A percentile compares a stretch with the other conserved stretches of the same genome.
Conservation (phyloP, 2,797 vertebrate species). For the Nyctalus aviator region DNA sequence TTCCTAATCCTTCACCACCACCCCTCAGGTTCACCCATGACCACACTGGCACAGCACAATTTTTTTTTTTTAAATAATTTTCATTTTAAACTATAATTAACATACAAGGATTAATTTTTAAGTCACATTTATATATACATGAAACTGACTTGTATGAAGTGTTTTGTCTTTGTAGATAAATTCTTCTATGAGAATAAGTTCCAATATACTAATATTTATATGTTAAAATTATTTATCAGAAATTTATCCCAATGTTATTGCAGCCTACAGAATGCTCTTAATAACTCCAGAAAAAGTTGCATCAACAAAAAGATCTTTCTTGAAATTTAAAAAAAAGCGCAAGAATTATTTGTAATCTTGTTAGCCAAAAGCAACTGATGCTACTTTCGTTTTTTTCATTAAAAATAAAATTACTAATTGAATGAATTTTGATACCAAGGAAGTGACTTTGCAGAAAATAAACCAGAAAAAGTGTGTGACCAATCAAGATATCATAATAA, state of each 20-base stretch:
- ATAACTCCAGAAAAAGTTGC: too few species aligned
- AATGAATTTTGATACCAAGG: slow-evolving; percentile 3
- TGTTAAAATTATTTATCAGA: slow-evolving; percentile 25
- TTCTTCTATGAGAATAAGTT: not conserved
- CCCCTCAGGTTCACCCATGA: too few species aligned
- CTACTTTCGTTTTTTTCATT: not conserved
- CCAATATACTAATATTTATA: slow-evolving; percentile 26
- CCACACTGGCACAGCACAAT: too few species aligned
- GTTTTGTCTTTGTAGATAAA: slow-evolving; percentile 28
- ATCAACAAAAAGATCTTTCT: not conserved
- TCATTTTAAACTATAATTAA: not conserved
- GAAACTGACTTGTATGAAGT: not conserved
- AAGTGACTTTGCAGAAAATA: slow-evolving; percentile 14
- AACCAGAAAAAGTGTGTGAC: not conserved
- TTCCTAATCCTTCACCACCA: too few species aligned
- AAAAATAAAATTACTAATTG: slow-evolving; percentile 8
- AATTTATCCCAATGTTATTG: not conserved
- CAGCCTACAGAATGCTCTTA: not conserved
- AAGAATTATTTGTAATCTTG: not conserved
- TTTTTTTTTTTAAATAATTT: not conserved
- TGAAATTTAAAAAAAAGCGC: slow-evolving; percentile 22
- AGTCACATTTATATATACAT: not conserved
- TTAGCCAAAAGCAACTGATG: slow-evolving; percentile 10
- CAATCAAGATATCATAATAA: not conserved
- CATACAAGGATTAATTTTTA: not conserved